Evolutionary conservation across 2,113 vertebrate species (phyloP).

Genomic region (Notarius quadriscutis): DNA sequence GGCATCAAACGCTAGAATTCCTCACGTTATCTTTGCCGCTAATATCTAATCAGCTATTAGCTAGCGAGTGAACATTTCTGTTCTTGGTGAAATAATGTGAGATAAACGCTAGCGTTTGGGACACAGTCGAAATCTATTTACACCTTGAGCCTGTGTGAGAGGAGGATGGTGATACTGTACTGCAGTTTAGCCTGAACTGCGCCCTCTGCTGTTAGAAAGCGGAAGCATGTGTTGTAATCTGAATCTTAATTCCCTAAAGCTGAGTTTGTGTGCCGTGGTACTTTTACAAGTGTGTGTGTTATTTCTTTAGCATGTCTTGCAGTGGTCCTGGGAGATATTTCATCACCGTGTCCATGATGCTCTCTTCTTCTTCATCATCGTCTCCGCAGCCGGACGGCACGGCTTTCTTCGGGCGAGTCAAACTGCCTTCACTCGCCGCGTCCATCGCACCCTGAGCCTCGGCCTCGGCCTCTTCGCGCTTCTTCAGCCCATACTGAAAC

Average conservation of each 20-base stretch:
- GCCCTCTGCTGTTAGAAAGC: slow-evolving; percentile 36
- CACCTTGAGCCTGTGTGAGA: slow-evolving; percentile 11
- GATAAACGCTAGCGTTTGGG: background rate
- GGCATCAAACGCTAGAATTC: slow-evolving; percentile 56
- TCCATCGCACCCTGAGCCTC: slow-evolving; percentile 91
- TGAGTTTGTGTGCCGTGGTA: slow-evolving; percentile 10
- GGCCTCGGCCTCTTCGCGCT: slow-evolving; percentile 89
- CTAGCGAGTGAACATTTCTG: background rate
- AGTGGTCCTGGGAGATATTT: slow-evolving; percentile 96
- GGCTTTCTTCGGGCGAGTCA: slow-evolving; percentile 91
- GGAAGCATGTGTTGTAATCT: slow-evolving; percentile 17
- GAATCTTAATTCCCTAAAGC: slow-evolving; percentile 28
- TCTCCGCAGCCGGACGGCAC: slow-evolving; percentile 78
- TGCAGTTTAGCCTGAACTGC: slow-evolving; percentile 25
- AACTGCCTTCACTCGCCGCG: slow-evolving; percentile 84
- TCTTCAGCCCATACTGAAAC: slow-evolving; percentile 95
- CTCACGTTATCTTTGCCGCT: background rate
- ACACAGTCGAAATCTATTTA: slow-evolving; percentile 25
- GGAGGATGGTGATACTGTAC: background rate
- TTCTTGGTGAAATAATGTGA: background rate
- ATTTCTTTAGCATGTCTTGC: slow-evolving; percentile 99
- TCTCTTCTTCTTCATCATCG: slow-evolving; percentile 89
- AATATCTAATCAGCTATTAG: background rate
- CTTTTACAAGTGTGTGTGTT: slow-evolving; percentile 56
- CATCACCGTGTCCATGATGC: slow-evolving; percentile 98